phyloP scores from a whole-genome alignment of 2,888 invertebrate species.

The Lissonota sp. region DNA sequence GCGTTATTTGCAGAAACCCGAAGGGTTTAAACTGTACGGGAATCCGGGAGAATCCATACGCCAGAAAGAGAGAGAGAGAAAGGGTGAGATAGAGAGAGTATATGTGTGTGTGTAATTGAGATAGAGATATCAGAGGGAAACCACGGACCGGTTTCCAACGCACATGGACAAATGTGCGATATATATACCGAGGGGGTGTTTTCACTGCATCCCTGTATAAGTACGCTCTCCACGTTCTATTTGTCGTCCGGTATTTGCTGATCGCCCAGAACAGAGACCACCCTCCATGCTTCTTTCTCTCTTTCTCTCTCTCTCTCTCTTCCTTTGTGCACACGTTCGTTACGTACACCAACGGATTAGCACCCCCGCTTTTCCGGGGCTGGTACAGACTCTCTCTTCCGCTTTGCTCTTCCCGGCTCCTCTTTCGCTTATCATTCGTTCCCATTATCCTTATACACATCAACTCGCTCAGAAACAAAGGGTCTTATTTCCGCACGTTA shows the following conservation, averaged over 20 bases:
- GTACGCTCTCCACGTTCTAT: slow-evolving; percentile 56
- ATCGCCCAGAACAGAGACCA: slow-evolving; percentile 46
- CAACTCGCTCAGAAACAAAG: neutral
- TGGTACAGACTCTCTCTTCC: neutral
- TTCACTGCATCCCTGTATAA: slow-evolving; percentile 13
- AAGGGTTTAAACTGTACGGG: neutral
- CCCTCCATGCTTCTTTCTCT: neutral
- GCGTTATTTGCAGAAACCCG: neutral
- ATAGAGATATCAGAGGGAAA: slow-evolving; percentile 38
- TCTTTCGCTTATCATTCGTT: neutral
- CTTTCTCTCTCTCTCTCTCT: slow-evolving; percentile 5
- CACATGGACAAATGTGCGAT: too few species aligned
- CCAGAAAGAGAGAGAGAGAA: slow-evolving; percentile 10
- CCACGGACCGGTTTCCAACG: slow-evolving; percentile 15
- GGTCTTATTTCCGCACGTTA: neutral
- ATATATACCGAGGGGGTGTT: too few species aligned
- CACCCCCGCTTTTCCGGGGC: slow-evolving; percentile 34
- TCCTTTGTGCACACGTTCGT: slow-evolving; percentile 56
- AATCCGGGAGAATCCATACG: neutral
- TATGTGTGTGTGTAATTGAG: slow-evolving; percentile 6
- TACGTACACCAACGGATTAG: slow-evolving; percentile 57
- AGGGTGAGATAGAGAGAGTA: neutral
- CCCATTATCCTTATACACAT: neutral
- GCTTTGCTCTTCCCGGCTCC: neutral
- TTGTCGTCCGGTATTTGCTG: slow-evolving; percentile 61